Percentiles rank a stretch among this genome's conserved stretches.
phyloP scores from a whole-genome alignment of 2,113 vertebrate species.

The Numenius arquata region DNA sequence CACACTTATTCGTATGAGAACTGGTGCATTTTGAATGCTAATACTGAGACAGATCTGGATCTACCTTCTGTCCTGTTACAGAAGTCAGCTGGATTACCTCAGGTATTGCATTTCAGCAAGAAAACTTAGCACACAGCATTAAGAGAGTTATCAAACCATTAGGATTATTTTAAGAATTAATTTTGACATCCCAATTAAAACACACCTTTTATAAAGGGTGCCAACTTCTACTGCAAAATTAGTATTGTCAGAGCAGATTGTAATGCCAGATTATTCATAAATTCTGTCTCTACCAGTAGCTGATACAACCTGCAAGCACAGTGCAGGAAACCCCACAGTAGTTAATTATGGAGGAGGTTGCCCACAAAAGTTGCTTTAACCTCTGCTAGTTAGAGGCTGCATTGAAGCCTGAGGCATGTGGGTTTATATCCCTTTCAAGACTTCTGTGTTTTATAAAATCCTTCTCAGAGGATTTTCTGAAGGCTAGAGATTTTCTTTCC shows the following conservation, averaged over 20 bases:
- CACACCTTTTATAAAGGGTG: not conserved
- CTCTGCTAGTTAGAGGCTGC: not conserved
- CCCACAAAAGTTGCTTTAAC: not conserved
- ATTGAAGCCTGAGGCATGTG: not conserved
- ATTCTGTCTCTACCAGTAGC: not conserved
- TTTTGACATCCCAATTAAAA: not conserved
- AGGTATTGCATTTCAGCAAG: not conserved
- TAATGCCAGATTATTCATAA: not conserved
- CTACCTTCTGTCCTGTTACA: not conserved
- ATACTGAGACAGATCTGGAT: not conserved
- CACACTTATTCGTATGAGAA: not conserved
- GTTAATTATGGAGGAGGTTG: constrained; percentile 21
- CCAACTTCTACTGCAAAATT: not conserved
- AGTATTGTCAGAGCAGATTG: not conserved
- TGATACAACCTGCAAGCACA: not conserved
- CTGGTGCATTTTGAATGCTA: not conserved
- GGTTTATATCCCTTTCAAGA: not conserved
- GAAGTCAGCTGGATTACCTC: not conserved
- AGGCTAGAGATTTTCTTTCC: not conserved
- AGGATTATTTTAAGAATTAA: not conserved
- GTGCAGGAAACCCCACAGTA: not conserved
- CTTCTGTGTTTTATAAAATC: not conserved
- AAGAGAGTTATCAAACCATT: not conserved
- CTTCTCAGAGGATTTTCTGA: not conserved
- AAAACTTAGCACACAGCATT: not conserved